Conservation (phyloP, 2,888 invertebrate genomes). For the Tetanocera ferruginea region DNA sequence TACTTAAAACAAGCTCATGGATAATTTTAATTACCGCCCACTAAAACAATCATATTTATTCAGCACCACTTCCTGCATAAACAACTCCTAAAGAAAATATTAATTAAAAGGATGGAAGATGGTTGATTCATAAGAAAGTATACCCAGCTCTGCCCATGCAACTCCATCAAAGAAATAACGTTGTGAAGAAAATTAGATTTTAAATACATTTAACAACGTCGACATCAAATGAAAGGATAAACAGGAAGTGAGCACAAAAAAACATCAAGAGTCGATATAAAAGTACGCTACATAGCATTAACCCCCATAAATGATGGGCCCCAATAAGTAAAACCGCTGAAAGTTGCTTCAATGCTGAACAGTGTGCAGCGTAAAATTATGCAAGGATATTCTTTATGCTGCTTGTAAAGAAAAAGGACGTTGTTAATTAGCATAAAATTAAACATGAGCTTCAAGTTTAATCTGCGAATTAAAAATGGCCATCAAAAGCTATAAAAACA, state of each 20-base stretch:
- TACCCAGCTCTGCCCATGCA: neutral
- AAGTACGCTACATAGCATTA: constrained; percentile 48
- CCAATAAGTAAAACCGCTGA: neutral
- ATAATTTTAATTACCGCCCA: constrained; percentile 38
- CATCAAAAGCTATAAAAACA: no score
- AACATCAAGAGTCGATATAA: neutral
- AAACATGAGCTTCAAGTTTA: constrained; percentile 15
- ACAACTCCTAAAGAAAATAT: constrained; percentile 43
- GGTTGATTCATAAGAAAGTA: constrained; percentile 39
- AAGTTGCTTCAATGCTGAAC: neutral
- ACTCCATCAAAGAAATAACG: neutral
- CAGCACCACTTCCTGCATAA: constrained; percentile 15
- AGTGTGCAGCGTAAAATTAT: neutral
- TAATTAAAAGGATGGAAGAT: constrained; percentile 51
- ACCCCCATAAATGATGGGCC: constrained; percentile 31
- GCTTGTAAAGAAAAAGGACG: neutral
- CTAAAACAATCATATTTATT: neutral
- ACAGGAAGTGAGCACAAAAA: constrained; percentile 56
- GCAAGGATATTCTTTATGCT: neutral
- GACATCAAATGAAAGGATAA: constrained; percentile 67
- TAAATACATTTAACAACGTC: constrained; percentile 66
- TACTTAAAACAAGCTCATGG: constrained; percentile 30
- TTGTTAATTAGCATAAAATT: constrained; percentile 42
- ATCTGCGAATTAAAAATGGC: neutral
- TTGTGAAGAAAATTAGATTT: constrained; percentile 51